Evolutionary conservation across 1,140 invertebrate species (phyloP), one percentile per base, ranked within the genome.

Genomic region (Meloidogyne hapla): DNA sequence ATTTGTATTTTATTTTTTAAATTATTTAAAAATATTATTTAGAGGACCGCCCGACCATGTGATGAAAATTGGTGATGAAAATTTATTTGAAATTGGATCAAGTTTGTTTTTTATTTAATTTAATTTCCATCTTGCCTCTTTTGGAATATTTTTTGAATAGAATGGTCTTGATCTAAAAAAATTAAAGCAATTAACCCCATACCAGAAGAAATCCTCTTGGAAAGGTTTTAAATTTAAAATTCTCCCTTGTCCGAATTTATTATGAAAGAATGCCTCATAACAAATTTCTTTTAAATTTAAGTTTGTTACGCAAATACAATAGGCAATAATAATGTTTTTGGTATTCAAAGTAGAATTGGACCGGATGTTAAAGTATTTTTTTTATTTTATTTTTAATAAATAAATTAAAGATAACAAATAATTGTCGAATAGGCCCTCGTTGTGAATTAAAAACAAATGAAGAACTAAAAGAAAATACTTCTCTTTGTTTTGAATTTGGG

Each of bases 301-400:
- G 74, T 75, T 23, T 82, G 81, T 69, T 62, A 56, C 23, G 79
- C 80, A 6, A 25, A 18, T 4, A 10, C 64, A 67, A 65, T 80
- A 63, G 79, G 79, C 1, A 64, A 82, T 28, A 70, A 78, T 48
- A 80, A 80, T 61, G 74, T 81, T 12, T 80, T 80, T 23, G 80
- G 79, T 13, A 48, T 71, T 28, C 65, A 78, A 42, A 56, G 64
- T 18, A 64, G 40, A 42, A 28, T 80, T 70, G 79, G 79, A 10
- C 73, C 80, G 9, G 67, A 77, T 38, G 64, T 78, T 18, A 40
- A 63, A 21, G 23, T 80, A 5, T 56, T 56, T 28, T 56, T 56
- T 28, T 25, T 18, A 28, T 12, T 15, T 26, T 45, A 45, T 2
- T 38, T 38, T 69, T 4, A 69, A 18, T 18, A 18, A 18, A 4